Evolutionary conservation across 2,113 vertebrate genomes (phyloP).

Genomic region (Halichoeres trimaculatus): DNA sequence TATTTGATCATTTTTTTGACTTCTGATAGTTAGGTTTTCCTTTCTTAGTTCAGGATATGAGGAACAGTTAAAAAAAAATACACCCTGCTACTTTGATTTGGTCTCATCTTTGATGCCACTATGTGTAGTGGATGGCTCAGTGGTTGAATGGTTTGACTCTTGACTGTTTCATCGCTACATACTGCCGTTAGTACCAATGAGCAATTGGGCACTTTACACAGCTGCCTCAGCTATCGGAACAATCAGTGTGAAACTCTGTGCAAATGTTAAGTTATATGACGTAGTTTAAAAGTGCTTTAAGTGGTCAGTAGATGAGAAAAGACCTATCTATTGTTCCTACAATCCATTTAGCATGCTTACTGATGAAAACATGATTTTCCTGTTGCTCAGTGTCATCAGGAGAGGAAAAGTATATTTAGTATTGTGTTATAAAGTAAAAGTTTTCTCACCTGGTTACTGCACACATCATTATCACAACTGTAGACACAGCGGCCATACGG

Average conservation of each 20-base stretch:
- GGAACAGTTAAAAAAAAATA: neutral
- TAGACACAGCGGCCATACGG: slow-evolving; percentile 89
- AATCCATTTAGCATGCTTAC: neutral
- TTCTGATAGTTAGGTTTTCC: neutral
- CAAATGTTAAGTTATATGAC: no score
- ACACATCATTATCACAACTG: slow-evolving; percentile 89
- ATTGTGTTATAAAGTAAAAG: neutral
- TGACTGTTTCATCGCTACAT: no score
- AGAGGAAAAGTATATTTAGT: neutral
- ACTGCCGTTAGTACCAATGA: no score
- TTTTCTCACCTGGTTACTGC: slow-evolving; percentile 85
- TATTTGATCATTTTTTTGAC: no score
- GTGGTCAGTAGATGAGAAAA: no score
- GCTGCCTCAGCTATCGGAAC: no score
- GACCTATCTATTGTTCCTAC: no score
- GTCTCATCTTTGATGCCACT: neutral
- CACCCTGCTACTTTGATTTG: neutral
- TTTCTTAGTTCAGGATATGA: neutral
- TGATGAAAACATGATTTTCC: neutral
- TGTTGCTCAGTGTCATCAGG: neutral
- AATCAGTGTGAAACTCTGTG: no score
- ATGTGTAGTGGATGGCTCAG: no score
- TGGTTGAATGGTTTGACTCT: no score
- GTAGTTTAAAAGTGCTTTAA: no score
- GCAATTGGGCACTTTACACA: no score